Conservation (phyloP, 2,113 vertebrate genomes). For the Melanocharis versteri region DNA sequence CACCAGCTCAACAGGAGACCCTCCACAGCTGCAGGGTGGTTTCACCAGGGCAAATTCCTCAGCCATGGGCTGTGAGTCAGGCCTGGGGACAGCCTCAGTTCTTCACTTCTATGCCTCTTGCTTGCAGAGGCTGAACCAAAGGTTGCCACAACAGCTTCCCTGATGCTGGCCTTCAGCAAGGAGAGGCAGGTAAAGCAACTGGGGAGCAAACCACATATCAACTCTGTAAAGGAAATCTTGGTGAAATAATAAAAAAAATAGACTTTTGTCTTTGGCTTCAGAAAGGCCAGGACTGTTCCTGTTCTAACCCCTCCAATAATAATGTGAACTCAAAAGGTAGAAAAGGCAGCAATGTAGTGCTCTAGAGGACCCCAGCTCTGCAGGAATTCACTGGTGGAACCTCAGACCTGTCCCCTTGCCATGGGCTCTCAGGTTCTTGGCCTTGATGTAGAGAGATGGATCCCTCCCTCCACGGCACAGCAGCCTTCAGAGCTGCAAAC, state of each 20-base stretch:
- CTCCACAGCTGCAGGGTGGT: not conserved
- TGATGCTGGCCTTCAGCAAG: not conserved
- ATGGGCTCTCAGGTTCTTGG: accelerated
- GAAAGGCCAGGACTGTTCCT: not conserved
- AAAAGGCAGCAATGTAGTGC: not conserved
- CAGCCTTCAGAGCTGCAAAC: not conserved
- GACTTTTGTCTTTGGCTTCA: not conserved
- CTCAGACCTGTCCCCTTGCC: not conserved
- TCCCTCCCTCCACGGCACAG: accelerated
- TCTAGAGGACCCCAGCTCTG: not conserved
- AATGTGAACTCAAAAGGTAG: not conserved
- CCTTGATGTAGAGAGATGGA: not conserved
- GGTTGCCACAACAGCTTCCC: not conserved
- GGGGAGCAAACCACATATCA: not conserved
- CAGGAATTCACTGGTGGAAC: not conserved
- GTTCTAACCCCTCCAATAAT: not conserved
- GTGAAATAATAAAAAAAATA: not conserved
- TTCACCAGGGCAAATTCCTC: not conserved
- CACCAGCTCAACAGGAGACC: not conserved
- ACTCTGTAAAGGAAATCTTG: not conserved
- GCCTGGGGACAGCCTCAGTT: not conserved
- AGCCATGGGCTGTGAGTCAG: not conserved
- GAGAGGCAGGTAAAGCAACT: not conserved
- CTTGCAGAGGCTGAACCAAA: not conserved
- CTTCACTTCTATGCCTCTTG: not conserved